These are phyloP conservation scores for Galeopterus variegatus DNA, from an alignment of 2,113 vertebrate species.

Conservation along the genomic window DNA sequence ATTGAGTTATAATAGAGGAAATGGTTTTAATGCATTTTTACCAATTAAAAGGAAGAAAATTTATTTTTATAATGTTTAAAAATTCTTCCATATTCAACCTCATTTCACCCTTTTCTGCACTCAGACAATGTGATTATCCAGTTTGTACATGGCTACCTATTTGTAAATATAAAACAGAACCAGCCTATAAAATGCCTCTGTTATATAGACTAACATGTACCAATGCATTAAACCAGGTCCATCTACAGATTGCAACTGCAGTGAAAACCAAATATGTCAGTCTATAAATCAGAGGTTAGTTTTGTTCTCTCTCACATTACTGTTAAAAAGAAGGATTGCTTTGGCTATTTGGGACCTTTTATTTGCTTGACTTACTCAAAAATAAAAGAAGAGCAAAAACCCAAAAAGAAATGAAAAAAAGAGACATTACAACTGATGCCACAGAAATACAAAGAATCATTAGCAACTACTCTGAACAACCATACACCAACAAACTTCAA, in stretches of 20 bases:
- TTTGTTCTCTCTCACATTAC: background rate
- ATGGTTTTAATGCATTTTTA: slow-evolving; percentile 39
- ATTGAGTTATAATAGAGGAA: background rate
- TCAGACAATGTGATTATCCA: background rate
- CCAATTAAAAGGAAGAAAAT: background rate
- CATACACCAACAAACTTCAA: no score
- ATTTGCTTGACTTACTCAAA: no score
- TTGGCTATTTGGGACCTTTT: no score
- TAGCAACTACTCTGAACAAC: no score
- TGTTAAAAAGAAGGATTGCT: background rate
- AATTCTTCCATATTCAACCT: slow-evolving; percentile 35
- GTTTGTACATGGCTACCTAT: background rate
- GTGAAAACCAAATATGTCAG: background rate
- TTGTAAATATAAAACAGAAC: background rate
- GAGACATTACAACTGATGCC: no score
- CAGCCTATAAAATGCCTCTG: background rate
- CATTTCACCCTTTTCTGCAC: background rate
- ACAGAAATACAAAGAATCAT: no score
- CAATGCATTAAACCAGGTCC: background rate
- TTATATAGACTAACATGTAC: background rate
- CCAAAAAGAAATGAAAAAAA: no score
- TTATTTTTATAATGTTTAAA: slow-evolving; percentile 1
- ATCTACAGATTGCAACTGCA: background rate
- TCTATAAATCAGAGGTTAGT: background rate
- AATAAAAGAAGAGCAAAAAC: no score